Base-by-base conservation (phyloP, 2,797 vertebrate genomes). In the Hypotaenidia okinawae region DNA sequence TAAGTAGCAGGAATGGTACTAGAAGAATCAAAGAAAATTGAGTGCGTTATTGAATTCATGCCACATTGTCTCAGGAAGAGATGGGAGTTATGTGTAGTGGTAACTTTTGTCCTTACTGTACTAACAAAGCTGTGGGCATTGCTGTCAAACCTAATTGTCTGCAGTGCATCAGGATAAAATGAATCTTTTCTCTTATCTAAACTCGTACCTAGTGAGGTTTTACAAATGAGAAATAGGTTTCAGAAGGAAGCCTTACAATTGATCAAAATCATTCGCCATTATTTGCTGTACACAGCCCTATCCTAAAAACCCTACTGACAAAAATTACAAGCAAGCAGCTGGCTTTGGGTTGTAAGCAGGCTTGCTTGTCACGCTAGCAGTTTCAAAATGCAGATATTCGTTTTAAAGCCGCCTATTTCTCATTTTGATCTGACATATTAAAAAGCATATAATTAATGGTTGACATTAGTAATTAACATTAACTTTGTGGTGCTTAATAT, bases 381-480 rank as follows among this genome's bases (percentile, higher is more conserved):
- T 96, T 96, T 79, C 94, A 95, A 97, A 97, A 97, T 94, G 88
- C 87, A 96, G 88, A 94, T 93, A 94, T 37, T 97, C 91, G 51
- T 97, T 97, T 94, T 95, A 94, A 95, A 96, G 73, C 96, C 97
- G 95, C 97, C 95, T 97, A 78, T 97, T 98, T 96, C 96, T 97
- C 97, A 97, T 98, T 97, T 98, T 92, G 90, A 96, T 96, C 95
- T 97, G 97, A 97, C 96, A 94, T 97, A 98, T 97, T 98, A 97
- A 98, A 97, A 98, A 97, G 97, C 97, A 97, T 97, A 92, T 98
- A 98, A 98, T 98, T 98, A 98, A 98, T 98, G 97, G 97, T 96
- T 98, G 97, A 97, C 98, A 98, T 98, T 97, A 98, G 97, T 98
- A 98, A 98, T 98, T 98, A 98, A 98, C 97, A 97, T 97, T 98